A percentile compares a stretch with the other conserved stretches of the same genome.
phyloP scores from a whole-genome alignment of 2,888 invertebrate species.

The Watsonalla cultraria region DNA sequence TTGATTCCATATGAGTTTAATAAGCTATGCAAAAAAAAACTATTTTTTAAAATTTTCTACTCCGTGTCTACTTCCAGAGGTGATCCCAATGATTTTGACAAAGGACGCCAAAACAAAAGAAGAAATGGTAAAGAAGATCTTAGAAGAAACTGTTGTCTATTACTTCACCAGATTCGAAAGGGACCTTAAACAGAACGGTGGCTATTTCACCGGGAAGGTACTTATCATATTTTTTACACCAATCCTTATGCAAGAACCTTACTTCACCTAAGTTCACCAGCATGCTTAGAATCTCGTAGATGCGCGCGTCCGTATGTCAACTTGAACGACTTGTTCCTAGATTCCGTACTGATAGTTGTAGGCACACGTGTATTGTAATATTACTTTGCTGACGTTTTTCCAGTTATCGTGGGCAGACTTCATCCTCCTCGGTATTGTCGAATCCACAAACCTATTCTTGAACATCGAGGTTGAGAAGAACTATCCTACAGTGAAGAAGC shows the following conservation, averaged over 20 bases:
- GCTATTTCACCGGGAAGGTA: slow-evolving; percentile 1
- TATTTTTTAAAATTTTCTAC: too few relatives aligned
- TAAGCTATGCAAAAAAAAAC: too few relatives aligned
- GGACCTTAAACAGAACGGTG: slow-evolving; percentile 14
- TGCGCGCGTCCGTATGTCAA: too few relatives aligned
- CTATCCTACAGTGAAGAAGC: slow-evolving; percentile 40
- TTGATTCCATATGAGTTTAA: too few relatives aligned
- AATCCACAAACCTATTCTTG: slow-evolving; percentile 23
- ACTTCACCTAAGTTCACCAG: too few relatives aligned
- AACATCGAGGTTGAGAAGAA: slow-evolving; percentile 44
- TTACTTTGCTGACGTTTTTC: slow-evolving; percentile 1
- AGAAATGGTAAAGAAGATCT: background rate
- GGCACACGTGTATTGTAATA: slow-evolving; percentile 1
- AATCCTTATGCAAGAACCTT: too few relatives aligned
- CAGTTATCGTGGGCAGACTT: slow-evolving; percentile 34
- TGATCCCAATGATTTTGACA: background rate
- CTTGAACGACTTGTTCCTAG: too few relatives aligned
- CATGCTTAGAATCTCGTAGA: too few relatives aligned
- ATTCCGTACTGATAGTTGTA: background rate
- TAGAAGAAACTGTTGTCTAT: background rate
- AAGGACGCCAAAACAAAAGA: background rate
- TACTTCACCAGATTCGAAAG: slow-evolving; percentile 21
- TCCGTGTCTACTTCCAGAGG: background rate
- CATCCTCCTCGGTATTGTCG: slow-evolving; percentile 25
- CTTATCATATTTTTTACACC: background rate